A percentile compares a stretch with the other conserved stretches of the same genome.
Conservation (phyloP, 1,140 invertebrate species). For the Drosophila aff. region DNA sequence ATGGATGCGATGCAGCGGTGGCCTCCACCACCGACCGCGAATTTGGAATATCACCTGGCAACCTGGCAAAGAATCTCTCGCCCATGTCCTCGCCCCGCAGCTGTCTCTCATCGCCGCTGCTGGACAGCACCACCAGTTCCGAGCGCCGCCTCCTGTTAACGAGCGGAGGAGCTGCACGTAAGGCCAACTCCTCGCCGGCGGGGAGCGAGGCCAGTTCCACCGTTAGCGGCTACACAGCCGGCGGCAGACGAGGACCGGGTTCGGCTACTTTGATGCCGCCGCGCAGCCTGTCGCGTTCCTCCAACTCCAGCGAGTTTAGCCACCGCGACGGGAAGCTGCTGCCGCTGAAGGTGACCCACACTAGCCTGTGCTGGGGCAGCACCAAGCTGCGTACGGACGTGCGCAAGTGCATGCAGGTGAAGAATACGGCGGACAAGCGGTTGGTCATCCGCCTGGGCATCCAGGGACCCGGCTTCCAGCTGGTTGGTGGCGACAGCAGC, state of each 20-base stretch:
- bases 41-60: conserved; percentile 66
- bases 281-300: conserved; percentile 74
- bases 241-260: conserved; percentile 16
- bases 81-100: conserved; percentile 73
- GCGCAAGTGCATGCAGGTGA: conserved; percentile 77
- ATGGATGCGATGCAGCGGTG: conserved; percentile 57
- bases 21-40: conserved; percentile 63
- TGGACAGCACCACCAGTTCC: conserved; percentile 69
- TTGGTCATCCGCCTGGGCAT: conserved; percentile 72
- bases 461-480: conserved; percentile 79
- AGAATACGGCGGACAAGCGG: conserved; percentile 75
- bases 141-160: conserved; percentile 43
- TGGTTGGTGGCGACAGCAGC: conserved; percentile 58
- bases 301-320: conserved; percentile 84
- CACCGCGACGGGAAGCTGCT: conserved; percentile 78
- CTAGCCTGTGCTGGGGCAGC: conserved; percentile 80
- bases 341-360: conserved; percentile 77
- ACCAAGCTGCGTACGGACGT: conserved; percentile 74
- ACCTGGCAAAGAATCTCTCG: conserved; percentile 54
- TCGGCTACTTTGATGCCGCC: not conserved
- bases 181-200: conserved; percentile 69
- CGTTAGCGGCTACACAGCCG: conserved; percentile 38
- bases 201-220: conserved; percentile 63
- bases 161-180: conserved; percentile 26
- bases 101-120: conserved; percentile 67